Percentiles rank a stretch among this genome's conserved stretches.
phyloP scores from a whole-genome alignment of 2,113 vertebrate genomes.

The Sigmodon hispidus region DNA sequence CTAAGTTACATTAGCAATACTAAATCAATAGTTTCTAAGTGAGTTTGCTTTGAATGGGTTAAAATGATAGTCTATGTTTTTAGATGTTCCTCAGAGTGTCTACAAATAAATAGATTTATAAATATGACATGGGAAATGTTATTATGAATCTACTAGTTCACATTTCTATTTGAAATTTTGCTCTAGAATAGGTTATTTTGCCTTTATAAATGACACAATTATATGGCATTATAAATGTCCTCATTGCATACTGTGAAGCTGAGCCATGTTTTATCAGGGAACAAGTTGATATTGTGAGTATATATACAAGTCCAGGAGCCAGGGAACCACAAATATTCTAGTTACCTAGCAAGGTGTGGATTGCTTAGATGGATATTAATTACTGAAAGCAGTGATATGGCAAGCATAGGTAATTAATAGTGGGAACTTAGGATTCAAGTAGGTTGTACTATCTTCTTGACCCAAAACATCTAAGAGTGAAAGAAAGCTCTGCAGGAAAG shows the following conservation, averaged over 20 bases:
- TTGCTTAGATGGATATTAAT: neutral
- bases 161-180: neutral
- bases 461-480: neutral
- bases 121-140: neutral
- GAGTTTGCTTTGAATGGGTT: neutral
- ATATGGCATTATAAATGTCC: too few species aligned
- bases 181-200: neutral
- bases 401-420: accelerated
- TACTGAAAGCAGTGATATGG: neutral
- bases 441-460: neutral
- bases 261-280: neutral
- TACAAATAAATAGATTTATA: neutral
- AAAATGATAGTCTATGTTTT: neutral
- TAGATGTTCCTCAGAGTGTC: neutral
- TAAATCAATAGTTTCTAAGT: neutral
- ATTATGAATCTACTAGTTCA: neutral
- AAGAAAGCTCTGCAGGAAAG: neutral
- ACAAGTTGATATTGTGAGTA: neutral
- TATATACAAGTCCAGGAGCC: accelerated
- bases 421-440: neutral
- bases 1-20: neutral
- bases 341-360: neutral
- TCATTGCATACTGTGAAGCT: neutral
- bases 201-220: neutral
- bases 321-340: neutral